Conservation (phyloP, 2,797 vertebrate species). For the Phoeniculus purpureus region DNA sequence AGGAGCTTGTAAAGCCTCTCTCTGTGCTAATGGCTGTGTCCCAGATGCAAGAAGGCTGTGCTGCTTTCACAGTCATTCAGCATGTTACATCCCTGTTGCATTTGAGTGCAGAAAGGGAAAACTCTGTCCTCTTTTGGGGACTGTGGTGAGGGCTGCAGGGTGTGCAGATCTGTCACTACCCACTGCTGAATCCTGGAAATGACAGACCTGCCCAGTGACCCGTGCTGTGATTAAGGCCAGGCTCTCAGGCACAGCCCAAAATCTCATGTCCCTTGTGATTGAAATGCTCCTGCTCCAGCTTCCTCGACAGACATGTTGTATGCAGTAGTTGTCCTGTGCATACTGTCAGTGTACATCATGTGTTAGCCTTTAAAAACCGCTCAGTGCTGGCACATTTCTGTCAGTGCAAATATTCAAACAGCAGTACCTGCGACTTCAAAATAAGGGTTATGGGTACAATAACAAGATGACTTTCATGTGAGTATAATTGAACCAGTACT, state of each 20-base stretch:
- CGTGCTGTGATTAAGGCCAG: background rate
- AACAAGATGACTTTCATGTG: background rate
- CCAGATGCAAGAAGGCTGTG: background rate
- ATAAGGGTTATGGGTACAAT: background rate
- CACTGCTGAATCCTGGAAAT: background rate
- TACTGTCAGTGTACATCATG: background rate
- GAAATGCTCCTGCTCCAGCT: background rate
- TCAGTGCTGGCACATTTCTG: background rate
- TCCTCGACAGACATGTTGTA: accelerated
- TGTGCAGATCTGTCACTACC: accelerated
- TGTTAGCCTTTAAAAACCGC: background rate
- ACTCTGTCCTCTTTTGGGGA: background rate
- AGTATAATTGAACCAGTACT: background rate
- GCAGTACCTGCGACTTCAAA: background rate
- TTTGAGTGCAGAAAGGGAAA: background rate
- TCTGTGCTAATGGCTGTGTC: background rate
- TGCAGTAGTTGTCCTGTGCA: background rate
- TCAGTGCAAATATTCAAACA: background rate
- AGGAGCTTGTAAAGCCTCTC: background rate
- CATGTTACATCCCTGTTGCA: background rate
- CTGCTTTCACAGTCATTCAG: background rate
- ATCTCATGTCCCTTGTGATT: background rate
- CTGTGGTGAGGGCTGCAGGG: background rate
- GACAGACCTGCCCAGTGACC: accelerated
- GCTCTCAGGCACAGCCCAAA: background rate